phyloP scores from a whole-genome alignment of 1,140 invertebrate genomes.

The Gyrodactylus salaris region DNA sequence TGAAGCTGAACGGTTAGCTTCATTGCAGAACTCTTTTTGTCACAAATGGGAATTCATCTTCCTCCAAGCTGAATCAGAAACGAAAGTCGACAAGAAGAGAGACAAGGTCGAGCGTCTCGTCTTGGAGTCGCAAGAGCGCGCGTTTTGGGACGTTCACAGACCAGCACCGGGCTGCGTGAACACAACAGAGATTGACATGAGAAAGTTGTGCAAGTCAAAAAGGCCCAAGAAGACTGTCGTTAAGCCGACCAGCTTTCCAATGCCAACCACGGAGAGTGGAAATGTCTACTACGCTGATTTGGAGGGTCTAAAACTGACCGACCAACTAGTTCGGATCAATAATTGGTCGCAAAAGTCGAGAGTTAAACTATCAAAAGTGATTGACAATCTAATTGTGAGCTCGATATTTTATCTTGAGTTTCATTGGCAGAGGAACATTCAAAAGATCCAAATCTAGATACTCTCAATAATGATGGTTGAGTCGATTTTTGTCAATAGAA shows the following conservation, averaged over 20 bases:
- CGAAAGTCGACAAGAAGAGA: conserved; percentile 33
- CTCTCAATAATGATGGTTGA: no score
- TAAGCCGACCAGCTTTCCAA: conserved; percentile 4
- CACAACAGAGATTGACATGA: conserved; percentile 86
- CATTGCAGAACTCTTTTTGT: conserved; percentile 93
- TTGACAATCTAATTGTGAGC: background rate
- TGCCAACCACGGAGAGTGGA: background rate
- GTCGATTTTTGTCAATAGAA: no score
- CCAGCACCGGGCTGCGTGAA: conserved; percentile 95
- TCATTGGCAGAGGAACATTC: no score
- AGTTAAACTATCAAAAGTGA: conserved; percentile 81
- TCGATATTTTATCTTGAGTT: background rate
- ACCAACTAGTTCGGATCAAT: conserved; percentile 22
- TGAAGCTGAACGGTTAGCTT: conserved; percentile 78
- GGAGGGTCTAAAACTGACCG: conserved; percentile 11
- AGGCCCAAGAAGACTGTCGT: conserved; percentile 10
- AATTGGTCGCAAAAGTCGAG: conserved; percentile 47
- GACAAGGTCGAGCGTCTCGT: conserved; percentile 91
- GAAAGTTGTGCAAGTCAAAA: conserved; percentile 31
- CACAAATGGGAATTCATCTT: conserved; percentile 99
- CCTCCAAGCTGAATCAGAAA: conserved; percentile 41
- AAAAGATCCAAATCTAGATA: no score
- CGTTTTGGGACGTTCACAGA: conserved; percentile 94
- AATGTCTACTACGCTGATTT: background rate
- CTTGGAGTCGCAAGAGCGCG: conserved; percentile 82